phyloP scores from a whole-genome alignment of 2,888 invertebrate species.

The Sympetrum striolatum region DNA sequence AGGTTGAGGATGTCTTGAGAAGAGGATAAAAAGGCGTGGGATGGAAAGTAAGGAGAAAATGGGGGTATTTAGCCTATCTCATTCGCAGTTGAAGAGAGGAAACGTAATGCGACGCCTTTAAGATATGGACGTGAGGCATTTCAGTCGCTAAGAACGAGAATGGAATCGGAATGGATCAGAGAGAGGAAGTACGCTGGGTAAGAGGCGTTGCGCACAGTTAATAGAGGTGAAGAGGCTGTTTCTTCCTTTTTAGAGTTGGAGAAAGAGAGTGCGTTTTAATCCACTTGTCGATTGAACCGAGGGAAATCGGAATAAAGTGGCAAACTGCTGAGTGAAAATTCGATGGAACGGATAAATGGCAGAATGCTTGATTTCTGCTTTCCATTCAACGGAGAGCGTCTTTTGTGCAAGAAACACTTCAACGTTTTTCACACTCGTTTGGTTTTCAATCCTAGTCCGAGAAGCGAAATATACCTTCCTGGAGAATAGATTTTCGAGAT shows the following conservation, averaged over 20 bases:
- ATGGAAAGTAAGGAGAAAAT: too few relatives aligned
- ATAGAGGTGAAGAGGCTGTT: neutral
- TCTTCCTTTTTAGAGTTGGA: neutral
- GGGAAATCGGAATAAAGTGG: neutral
- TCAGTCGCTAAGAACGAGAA: neutral
- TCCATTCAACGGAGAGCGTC: neutral
- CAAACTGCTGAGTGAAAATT: neutral
- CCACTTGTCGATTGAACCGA: neutral
- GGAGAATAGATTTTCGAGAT: too few relatives aligned
- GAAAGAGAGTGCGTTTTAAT: neutral
- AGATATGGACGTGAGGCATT: neutral
- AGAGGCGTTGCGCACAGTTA: neutral
- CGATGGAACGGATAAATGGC: neutral
- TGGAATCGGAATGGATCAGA: neutral
- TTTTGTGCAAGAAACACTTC: neutral
- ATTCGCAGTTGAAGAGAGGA: neutral
- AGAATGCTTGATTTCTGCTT: neutral
- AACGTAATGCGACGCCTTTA: neutral
- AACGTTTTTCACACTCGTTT: neutral
- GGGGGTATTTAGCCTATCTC: neutral
- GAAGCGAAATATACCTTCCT: too few relatives aligned
- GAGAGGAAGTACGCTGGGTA: neutral
- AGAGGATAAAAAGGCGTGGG: too few relatives aligned
- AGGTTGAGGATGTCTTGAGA: too few relatives aligned
- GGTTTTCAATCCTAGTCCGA: too few relatives aligned